phyloP scores from a whole-genome alignment of 2,888 invertebrate species.

The Philaethria dido region DNA sequence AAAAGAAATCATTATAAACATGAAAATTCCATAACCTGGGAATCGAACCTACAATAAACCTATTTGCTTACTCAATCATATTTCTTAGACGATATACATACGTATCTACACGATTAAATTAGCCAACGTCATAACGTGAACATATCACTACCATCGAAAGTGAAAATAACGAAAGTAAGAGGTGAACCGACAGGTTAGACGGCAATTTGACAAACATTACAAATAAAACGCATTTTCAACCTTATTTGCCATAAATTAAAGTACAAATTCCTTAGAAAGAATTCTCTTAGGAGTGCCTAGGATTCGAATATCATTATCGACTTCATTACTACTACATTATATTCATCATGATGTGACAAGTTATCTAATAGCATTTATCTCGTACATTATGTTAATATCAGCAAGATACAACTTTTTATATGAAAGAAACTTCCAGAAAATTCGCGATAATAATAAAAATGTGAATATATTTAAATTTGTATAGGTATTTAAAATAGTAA shows the following conservation, averaged over 20 bases:
- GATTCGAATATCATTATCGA: conserved; percentile 42
- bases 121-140: conserved; percentile 48
- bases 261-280: conserved; percentile 32
- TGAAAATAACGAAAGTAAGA: conserved; percentile 62
- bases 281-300: conserved; percentile 33
- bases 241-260: conserved; percentile 50
- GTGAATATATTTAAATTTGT: not conserved
- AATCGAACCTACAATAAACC: not conserved
- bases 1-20: not conserved
- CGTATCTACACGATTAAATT: not conserved
- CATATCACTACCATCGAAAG: conserved; percentile 72
- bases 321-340: conserved; percentile 33
- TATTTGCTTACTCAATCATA: no score
- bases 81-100: no score
- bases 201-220: conserved; percentile 49
- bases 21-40: not conserved
- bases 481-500: not conserved
- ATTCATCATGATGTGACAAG: conserved; percentile 36
- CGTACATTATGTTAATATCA: conserved; percentile 30
- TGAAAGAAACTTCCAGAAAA: conserved; percentile 14
- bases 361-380: conserved; percentile 38
- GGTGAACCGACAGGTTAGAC: conserved; percentile 53
- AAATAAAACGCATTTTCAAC: conserved; percentile 42
- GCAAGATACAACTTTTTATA: conserved; percentile 14
- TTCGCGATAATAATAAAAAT: not conserved